Evolutionary conservation across 2,888 invertebrate species (phyloP), one percentile per base, ranked within the genome.

Genomic region (Palloptera scutellata): DNA sequence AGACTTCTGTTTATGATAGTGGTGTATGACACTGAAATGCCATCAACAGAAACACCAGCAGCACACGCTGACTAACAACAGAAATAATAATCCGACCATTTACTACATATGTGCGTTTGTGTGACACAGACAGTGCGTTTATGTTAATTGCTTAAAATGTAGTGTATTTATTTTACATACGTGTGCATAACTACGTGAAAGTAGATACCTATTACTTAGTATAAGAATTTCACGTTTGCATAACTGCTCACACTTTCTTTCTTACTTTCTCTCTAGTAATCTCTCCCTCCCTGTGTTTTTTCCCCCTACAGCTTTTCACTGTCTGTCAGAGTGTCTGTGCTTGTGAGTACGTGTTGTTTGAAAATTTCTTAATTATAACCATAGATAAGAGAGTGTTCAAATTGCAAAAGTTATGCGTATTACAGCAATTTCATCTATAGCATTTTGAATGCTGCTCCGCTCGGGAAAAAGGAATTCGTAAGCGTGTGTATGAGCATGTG

Each of bases 31-130:
- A 30, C 30, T 6, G 2, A 30, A 30, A 6, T 30, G 30, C 52
- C n/a, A 10, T 19, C 53, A 62, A 41, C n/a, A 12, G 10, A 19
- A 78, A 69, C 70, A 69, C 69, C 74, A 77, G 76, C 64, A 74
- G 70, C 74, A 72, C 58, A 68, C 77, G 76, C 76, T 78, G 78
- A 77, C 77, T 77, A 42, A 67, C 65, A 70, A 64, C 48, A 55
- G 63, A 54, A 30, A 55, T 40, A 61, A 54, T 53, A 60, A 20
- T 57, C 8, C 30, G 30, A 30, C 2, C 2, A 30, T 48, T 54
- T n/a, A 9, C 12, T 45, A 3, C 9, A 19, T 61, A 12, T 41
- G 40, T 60, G 52, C 41, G 58, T 20, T 12, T 59, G 30, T 61
- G 51, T 60, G 59, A 48, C 13, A 40, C n/a, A n/a, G n/a, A n/a